These are phyloP conservation scores for Bombus waltoni DNA, from an alignment of 1,140 invertebrate species.

Conservation along the genomic window DNA sequence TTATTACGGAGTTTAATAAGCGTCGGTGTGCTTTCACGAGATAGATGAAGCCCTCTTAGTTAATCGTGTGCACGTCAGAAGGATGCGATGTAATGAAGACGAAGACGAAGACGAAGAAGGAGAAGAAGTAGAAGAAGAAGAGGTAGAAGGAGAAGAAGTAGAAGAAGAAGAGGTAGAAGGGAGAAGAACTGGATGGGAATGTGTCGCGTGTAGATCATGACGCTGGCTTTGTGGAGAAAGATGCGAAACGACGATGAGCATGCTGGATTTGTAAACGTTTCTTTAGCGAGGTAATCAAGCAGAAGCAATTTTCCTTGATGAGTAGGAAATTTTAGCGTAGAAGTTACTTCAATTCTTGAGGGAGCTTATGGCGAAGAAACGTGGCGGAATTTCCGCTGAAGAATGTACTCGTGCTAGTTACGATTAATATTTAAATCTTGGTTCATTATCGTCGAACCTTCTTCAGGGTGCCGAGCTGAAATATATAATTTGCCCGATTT, in stretches of 20 bases:
- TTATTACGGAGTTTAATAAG: slow-evolving; percentile 58
- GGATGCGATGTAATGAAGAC: slow-evolving; percentile 8
- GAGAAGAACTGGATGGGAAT: background rate
- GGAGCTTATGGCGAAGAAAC: background rate
- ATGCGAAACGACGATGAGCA: slow-evolving; percentile 9
- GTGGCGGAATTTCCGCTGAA: too few relatives aligned
- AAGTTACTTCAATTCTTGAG: background rate
- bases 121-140: background rate
- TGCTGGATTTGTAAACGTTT: slow-evolving; percentile 22
- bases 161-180: background rate
- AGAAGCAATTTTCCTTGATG: background rate
- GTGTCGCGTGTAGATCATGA: slow-evolving; percentile 14
- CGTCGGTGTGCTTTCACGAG: slow-evolving; percentile 23
- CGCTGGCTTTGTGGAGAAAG: too few relatives aligned
- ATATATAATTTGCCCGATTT: background rate
- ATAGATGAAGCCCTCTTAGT: slow-evolving; percentile 36
- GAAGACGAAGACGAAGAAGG: slow-evolving; percentile 1
- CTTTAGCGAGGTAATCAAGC: slow-evolving; percentile 4
- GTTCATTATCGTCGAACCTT: background rate
- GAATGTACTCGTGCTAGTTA: background rate
- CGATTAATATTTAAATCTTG: background rate
- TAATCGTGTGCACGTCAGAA: slow-evolving; percentile 13
- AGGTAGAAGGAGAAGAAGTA: background rate
- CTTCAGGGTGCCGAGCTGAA: too few relatives aligned
- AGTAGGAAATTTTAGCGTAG: background rate